phyloP scores from a whole-genome alignment of 1,140 invertebrate genomes.

The Drosophila willistoni region DNA sequence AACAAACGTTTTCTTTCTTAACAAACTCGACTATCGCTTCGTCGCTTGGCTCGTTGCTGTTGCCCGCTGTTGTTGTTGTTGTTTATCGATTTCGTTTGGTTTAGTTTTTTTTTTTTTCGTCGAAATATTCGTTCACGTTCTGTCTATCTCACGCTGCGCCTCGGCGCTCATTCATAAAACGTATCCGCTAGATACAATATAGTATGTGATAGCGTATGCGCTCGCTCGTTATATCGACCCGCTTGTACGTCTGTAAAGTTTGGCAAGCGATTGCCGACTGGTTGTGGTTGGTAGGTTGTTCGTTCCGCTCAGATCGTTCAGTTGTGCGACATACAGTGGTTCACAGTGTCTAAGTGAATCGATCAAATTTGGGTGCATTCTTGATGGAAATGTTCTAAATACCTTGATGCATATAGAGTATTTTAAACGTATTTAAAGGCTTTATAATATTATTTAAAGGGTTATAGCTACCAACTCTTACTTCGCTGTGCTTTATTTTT shows the following conservation, averaged over 20 bases:
- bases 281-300: constrained; percentile 18
- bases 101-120: constrained; percentile 54
- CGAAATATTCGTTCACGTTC: constrained; percentile 71
- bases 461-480: no score
- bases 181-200: constrained; percentile 45
- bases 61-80: constrained; percentile 38
- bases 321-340: neutral
- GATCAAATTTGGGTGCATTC: neutral
- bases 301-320: constrained; percentile 23
- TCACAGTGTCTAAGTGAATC: neutral
- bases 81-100: constrained; percentile 57
- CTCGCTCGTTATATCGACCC: constrained; percentile 21
- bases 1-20: constrained; percentile 79
- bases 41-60: constrained; percentile 1
- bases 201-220: constrained; percentile 30
- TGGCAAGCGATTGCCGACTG: constrained; percentile 52
- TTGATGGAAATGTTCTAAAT: no score
- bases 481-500: no score
- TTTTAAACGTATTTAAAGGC: no score
- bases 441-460: no score
- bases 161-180: constrained; percentile 68
- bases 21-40: constrained; percentile 60
- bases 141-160: constrained; percentile 17
- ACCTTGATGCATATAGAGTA: no score
- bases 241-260: constrained; percentile 43